Conservation (phyloP, 2,797 vertebrate species). For the Lerista edwardsae region DNA sequence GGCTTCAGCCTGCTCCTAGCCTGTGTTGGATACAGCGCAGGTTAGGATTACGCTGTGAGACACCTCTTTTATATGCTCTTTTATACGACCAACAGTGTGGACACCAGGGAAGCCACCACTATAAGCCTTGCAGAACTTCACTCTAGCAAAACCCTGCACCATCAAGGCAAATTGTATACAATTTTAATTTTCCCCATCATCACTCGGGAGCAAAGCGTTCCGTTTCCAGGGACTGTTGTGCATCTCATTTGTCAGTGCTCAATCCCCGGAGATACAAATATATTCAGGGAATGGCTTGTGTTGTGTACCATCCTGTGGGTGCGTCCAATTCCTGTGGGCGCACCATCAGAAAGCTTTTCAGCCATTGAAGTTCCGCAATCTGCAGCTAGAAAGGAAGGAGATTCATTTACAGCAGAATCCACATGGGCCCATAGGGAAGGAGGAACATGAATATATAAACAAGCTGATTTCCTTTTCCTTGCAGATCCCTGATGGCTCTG, state of each 20-base stretch:
- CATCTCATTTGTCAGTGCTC: not conserved
- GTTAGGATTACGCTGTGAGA: no score
- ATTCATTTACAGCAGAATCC: not conserved
- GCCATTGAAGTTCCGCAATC: not conserved
- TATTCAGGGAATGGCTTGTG: not conserved
- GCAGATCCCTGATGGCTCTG: accelerated
- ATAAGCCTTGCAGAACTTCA: not conserved
- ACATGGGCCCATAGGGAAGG: not conserved
- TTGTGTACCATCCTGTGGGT: not conserved
- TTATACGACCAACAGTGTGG: not conserved
- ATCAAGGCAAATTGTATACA: not conserved
- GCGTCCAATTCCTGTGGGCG: not conserved
- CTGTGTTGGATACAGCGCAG: no score
- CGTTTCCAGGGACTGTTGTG: not conserved
- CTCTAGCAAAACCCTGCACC: not conserved
- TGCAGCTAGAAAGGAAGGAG: not conserved
- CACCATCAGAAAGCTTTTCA: accelerated
- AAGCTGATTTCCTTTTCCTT: not conserved
- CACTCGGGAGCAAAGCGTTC: not conserved
- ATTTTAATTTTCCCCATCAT: not conserved
- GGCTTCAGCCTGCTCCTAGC: no score
- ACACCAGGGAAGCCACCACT: not conserved
- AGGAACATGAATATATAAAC: not conserved
- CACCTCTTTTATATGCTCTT: no score
- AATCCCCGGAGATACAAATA: not conserved